phyloP scores from a whole-genome alignment of 1,140 invertebrate species.

The Frieseomelitta varia region DNA sequence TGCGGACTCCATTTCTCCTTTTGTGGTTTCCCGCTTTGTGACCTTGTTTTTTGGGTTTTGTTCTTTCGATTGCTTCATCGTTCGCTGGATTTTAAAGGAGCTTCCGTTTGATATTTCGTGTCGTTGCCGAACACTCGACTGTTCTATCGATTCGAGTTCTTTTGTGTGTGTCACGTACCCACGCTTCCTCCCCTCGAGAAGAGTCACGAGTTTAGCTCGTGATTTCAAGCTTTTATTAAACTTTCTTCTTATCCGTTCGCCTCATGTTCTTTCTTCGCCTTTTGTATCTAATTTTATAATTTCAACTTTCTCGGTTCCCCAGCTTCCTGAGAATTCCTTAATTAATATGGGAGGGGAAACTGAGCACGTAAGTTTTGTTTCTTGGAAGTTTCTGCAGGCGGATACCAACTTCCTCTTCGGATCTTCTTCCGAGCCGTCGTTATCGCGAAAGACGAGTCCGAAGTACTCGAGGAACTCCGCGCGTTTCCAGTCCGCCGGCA shows the following conservation, averaged over 20 bases:
- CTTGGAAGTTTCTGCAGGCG: neutral
- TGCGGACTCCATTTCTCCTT: neutral
- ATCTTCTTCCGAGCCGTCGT: neutral
- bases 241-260: neutral
- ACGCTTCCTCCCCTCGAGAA: no score
- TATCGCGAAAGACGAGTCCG: conserved; percentile 8
- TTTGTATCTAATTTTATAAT: neutral
- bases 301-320: neutral
- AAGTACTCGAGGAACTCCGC: neutral
- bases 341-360: neutral
- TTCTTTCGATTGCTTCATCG: neutral
- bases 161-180: neutral
- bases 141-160: neutral
- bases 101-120: neutral
- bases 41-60: neutral
- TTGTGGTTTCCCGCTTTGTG: no score
- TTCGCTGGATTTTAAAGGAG: neutral
- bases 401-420: neutral
- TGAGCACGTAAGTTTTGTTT: neutral
- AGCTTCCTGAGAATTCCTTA: neutral
- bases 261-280: neutral
- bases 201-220: neutral
- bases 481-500: neutral
- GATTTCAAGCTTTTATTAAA: neutral
- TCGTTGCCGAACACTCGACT: no score